phyloP scores from a whole-genome alignment of 2,888 invertebrate genomes.

The Hylaea fasciaria region DNA sequence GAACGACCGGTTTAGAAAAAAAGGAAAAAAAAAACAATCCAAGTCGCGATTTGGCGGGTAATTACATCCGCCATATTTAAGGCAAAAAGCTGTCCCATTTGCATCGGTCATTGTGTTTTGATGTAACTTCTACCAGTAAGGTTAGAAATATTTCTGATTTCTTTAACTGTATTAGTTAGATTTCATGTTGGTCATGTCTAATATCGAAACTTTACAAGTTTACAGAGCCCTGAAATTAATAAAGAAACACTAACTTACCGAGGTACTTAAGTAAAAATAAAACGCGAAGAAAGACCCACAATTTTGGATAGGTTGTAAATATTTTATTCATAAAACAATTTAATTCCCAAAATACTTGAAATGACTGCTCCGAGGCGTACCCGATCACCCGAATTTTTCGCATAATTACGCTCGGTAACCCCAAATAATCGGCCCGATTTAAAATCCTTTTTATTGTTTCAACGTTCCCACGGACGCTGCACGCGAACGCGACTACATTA shows the following conservation, averaged over 20 bases:
- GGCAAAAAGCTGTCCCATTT: constrained; percentile 29
- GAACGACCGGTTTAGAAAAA: constrained; percentile 39
- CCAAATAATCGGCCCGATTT: constrained; percentile 62
- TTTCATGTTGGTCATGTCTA: too few relatives aligned
- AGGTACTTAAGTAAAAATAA: too few relatives aligned
- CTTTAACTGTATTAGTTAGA: too few relatives aligned
- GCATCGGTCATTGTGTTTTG: constrained; percentile 23
- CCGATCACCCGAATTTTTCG: constrained; percentile 63
- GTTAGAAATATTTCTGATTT: not conserved
- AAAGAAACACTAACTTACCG: too few relatives aligned
- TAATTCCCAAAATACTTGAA: constrained; percentile 37
- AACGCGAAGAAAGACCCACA: too few relatives aligned
- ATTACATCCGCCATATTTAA: constrained; percentile 69
- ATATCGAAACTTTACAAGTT: too few relatives aligned
- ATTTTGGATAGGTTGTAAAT: not conserved
- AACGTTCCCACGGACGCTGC: constrained; percentile 77
- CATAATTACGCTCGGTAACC: constrained; percentile 63
- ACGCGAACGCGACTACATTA: constrained; percentile 68
- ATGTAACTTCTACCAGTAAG: constrained; percentile 1
- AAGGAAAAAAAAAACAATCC: constrained; percentile 43
- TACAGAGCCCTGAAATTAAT: too few relatives aligned
- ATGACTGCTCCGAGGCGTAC: constrained; percentile 42
- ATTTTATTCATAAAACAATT: constrained; percentile 20
- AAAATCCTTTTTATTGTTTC: constrained; percentile 69
- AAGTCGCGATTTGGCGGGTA: constrained; percentile 54